Conservation (phyloP, 2,797 vertebrate species). For the Halcyon chelicuti region DNA sequence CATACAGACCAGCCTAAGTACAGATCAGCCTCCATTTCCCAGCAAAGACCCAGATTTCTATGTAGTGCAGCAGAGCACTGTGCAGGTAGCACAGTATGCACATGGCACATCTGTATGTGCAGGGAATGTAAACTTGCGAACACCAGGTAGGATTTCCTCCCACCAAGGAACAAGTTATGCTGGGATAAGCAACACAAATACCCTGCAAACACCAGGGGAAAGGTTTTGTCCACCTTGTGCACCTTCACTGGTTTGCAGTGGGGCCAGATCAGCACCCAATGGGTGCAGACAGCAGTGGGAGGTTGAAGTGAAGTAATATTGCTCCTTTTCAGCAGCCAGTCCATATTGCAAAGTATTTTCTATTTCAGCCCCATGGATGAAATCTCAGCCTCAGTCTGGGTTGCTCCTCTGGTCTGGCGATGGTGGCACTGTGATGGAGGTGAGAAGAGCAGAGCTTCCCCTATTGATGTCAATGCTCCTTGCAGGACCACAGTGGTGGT, state of each 20-base stretch:
- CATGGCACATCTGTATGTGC: fast-evolving
- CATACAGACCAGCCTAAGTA: background rate
- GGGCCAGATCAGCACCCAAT: background rate
- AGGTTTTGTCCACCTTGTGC: background rate
- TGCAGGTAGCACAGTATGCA: background rate
- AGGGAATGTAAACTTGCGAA: background rate
- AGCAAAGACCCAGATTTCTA: background rate
- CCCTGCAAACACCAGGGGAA: background rate
- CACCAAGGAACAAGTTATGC: fast-evolving
- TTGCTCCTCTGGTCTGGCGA: fast-evolving
- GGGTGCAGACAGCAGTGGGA: background rate
- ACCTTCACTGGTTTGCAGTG: background rate
- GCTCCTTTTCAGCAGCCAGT: background rate
- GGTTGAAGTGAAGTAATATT: background rate
- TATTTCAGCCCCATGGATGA: background rate
- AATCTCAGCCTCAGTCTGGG: background rate
- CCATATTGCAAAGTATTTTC: background rate
- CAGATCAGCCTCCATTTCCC: background rate
- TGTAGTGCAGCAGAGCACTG: background rate
- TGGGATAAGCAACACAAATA: background rate
- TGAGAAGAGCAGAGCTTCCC: background rate
- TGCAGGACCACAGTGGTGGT: background rate
- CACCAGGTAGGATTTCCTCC: background rate
- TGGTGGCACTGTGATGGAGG: background rate
- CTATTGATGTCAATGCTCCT: background rate